Conservation (phyloP, 2,888 invertebrate species). For the Augiades crinisus region DNA sequence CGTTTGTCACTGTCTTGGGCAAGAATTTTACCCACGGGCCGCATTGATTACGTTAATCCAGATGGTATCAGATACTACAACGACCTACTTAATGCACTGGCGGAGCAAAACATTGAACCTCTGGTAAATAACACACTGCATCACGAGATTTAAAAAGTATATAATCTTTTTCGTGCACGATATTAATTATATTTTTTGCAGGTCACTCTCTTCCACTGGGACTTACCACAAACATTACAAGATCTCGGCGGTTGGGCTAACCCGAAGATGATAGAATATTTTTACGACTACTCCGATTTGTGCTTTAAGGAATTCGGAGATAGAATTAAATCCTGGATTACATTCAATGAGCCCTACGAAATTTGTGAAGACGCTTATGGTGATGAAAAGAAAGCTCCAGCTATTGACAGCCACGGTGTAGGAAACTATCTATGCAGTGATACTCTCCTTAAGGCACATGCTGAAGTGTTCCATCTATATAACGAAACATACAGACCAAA, state of each 20-base stretch:
- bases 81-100: constrained; percentile 83
- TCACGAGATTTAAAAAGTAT: too few relatives aligned
- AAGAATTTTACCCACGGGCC: constrained; percentile 83
- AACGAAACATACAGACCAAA: constrained; percentile 77
- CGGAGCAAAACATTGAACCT: constrained; percentile 83
- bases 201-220: constrained; percentile 86
- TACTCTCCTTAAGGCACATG: constrained; percentile 84
- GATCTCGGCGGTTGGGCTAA: constrained; percentile 80
- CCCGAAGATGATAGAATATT: constrained; percentile 75
- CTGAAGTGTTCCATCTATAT: constrained; percentile 84
- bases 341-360: constrained; percentile 85
- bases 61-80: constrained; percentile 85
- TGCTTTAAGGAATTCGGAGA: constrained; percentile 80
- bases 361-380: constrained; percentile 80
- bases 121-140: constrained; percentile 72
- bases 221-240: constrained; percentile 82
- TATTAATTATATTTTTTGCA: constrained; percentile 35
- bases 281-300: constrained; percentile 78
- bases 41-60: constrained; percentile 75
- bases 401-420: constrained; percentile 76
- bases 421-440: constrained; percentile 85
- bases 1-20: constrained; percentile 84
- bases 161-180: too few relatives aligned
- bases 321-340: constrained; percentile 84
- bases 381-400: constrained; percentile 75